These are phyloP conservation scores for Scaptomyza cyrtandrae DNA, from an alignment of 2,888 invertebrate species.

Conservation along the genomic window DNA sequence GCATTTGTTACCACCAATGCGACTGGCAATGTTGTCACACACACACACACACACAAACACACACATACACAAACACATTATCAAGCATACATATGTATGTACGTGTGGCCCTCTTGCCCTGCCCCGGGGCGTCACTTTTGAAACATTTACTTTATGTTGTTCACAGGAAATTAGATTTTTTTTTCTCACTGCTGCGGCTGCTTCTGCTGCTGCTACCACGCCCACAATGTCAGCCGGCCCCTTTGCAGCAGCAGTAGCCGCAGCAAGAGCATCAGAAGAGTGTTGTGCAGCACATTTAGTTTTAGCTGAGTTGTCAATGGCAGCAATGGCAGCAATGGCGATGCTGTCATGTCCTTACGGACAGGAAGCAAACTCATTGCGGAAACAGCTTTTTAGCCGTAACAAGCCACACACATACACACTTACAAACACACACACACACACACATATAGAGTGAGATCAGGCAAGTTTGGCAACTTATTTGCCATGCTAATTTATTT, in stretches of 20 bases:
- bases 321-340: constrained; percentile 67
- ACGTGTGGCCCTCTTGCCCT: constrained; percentile 14
- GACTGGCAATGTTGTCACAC: constrained; percentile 67
- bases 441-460: constrained; percentile 16
- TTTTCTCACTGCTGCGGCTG: constrained; percentile 36
- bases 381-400: constrained; percentile 80
- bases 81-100: neutral
- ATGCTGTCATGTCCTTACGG: constrained; percentile 67
- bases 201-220: constrained; percentile 33
- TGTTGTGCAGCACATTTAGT: constrained; percentile 71
- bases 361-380: constrained; percentile 80
- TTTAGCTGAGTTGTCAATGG: constrained; percentile 76
- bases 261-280: constrained; percentile 11
- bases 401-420: constrained; percentile 61
- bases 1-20: constrained; percentile 70
- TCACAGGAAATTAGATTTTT: constrained; percentile 81
- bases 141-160: constrained; percentile 80
- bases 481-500: constrained; percentile 81
- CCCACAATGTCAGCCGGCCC: constrained; percentile 37
- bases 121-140: constrained; percentile 71
- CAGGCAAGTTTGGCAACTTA: constrained; percentile 60
- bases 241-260: constrained; percentile 15
- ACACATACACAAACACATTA: constrained; percentile 13
- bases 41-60: constrained; percentile 39
- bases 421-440: constrained; percentile 16